Evolutionary conservation across 2,888 invertebrate species (phyloP).

Genomic region (Eupsilia transversa): DNA sequence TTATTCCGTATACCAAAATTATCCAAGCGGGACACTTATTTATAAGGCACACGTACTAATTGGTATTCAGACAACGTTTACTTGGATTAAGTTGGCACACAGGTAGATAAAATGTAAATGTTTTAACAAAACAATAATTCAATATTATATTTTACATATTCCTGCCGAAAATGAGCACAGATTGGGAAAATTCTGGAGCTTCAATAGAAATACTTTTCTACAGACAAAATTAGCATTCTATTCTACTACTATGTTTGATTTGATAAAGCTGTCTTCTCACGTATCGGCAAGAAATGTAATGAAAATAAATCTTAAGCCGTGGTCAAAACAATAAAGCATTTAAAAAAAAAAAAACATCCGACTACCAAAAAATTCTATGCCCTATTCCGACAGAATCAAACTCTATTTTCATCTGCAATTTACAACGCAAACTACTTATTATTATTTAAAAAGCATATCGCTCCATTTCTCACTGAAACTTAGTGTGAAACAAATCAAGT

Average conservation of each 20-base stretch:
- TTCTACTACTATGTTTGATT: background rate
- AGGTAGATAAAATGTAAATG: slow-evolving; percentile 44
- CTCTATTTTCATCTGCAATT: background rate
- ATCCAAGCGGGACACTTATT: slow-evolving; percentile 22
- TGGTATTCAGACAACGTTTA: slow-evolving; percentile 48
- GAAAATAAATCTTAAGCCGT: background rate
- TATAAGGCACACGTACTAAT: slow-evolving; percentile 48
- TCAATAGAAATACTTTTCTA: background rate
- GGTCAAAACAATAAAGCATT: background rate
- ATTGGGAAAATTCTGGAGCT: background rate
- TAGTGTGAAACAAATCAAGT: slow-evolving; percentile 26
- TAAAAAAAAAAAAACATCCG: too few relatives aligned
- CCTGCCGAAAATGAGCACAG: slow-evolving; percentile 3
- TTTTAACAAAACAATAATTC: slow-evolving; percentile 20
- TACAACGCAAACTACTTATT: background rate
- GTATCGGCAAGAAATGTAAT: background rate
- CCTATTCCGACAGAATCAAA: background rate
- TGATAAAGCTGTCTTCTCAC: background rate
- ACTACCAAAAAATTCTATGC: too few relatives aligned
- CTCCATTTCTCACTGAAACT: slow-evolving; percentile 31
- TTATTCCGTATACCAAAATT: slow-evolving; percentile 19
- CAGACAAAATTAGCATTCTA: background rate
- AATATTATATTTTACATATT: slow-evolving; percentile 25
- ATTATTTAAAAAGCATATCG: slow-evolving; percentile 23
- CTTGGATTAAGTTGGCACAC: slow-evolving; percentile 39